These are phyloP conservation scores for Andrena chrysosceles DNA, from an alignment of 2,888 invertebrate species.

Conservation along the genomic window DNA sequence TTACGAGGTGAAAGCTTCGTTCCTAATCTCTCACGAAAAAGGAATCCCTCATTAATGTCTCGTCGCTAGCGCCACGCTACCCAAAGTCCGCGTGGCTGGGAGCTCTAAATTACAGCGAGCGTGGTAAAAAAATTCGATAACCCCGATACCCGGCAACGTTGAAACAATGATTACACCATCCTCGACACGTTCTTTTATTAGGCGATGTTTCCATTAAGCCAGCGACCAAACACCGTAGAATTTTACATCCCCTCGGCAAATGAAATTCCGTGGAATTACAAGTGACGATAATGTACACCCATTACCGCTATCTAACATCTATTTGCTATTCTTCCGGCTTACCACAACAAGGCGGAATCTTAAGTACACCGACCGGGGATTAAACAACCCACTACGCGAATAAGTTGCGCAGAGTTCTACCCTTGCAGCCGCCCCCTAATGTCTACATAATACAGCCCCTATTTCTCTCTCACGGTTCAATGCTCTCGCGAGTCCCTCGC, in stretches of 20 bases:
- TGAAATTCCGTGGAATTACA: not conserved
- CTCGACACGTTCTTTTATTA: too few relatives aligned
- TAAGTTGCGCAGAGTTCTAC: not conserved
- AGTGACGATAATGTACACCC: not conserved
- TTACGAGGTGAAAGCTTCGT: conserved; percentile 32
- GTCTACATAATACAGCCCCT: conserved; percentile 1
- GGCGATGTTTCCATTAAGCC: too few relatives aligned
- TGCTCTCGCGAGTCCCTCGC: not conserved
- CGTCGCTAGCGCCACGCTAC: too few relatives aligned
- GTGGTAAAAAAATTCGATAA: too few relatives aligned
- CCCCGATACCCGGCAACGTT: too few relatives aligned
- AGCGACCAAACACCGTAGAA: not conserved
- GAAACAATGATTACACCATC: too few relatives aligned
- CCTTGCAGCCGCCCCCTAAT: not conserved
- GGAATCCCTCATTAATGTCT: not conserved
- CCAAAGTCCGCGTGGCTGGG: too few relatives aligned
- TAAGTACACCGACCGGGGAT: not conserved
- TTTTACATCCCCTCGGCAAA: not conserved
- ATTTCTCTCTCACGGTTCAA: not conserved
- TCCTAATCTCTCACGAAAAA: not conserved
- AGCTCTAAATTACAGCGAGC: too few relatives aligned
- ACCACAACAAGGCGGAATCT: not conserved
- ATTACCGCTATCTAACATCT: not conserved
- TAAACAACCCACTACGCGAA: not conserved
- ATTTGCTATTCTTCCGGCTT: conserved; percentile 14